Percentiles rank a stretch among this genome's conserved stretches.
Conservation (phyloP, 23 tunicate species). For the Corella eumyota region DNA sequence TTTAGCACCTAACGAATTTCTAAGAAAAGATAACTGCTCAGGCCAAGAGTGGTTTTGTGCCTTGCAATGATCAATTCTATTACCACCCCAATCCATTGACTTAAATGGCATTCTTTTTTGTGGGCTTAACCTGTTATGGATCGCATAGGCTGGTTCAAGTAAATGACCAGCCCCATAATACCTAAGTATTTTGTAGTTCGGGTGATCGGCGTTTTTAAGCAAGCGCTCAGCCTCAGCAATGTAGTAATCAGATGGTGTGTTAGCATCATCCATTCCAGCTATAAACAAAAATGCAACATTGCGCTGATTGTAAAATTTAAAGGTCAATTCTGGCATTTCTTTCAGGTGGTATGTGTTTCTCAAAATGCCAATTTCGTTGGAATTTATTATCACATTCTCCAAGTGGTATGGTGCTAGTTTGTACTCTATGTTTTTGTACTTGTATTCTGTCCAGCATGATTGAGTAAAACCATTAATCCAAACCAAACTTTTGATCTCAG, state of each 20-base stretch:
- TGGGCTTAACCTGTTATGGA: background rate
- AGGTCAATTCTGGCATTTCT: background rate
- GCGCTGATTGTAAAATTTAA: conserved; percentile 8
- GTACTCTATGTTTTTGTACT: conserved; percentile 4
- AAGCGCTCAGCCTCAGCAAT: conserved; percentile 10
- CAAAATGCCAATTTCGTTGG: background rate
- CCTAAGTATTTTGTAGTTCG: conserved; percentile 22
- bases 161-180: conserved; percentile 45
- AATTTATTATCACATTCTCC: background rate
- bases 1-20: background rate
- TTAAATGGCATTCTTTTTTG: background rate
- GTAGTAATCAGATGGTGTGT: conserved; percentile 10
- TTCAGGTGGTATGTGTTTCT: too few relatives aligned
- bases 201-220: conserved; percentile 16
- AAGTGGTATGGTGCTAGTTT: background rate
- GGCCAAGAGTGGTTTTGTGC: conserved; percentile 78
- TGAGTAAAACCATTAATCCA: conserved; percentile 10
- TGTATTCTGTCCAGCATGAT: background rate
- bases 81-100: conserved; percentile 42
- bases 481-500: conserved; percentile 19
- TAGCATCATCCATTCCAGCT: conserved; percentile 16
- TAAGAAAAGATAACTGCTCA: conserved; percentile 34
- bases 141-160: conserved; percentile 40
- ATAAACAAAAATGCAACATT: conserved; percentile 35
- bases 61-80: conserved; percentile 22